These are phyloP conservation scores for Saturnia pavonia DNA, from an alignment of 2,888 invertebrate species.

Conservation along the genomic window DNA sequence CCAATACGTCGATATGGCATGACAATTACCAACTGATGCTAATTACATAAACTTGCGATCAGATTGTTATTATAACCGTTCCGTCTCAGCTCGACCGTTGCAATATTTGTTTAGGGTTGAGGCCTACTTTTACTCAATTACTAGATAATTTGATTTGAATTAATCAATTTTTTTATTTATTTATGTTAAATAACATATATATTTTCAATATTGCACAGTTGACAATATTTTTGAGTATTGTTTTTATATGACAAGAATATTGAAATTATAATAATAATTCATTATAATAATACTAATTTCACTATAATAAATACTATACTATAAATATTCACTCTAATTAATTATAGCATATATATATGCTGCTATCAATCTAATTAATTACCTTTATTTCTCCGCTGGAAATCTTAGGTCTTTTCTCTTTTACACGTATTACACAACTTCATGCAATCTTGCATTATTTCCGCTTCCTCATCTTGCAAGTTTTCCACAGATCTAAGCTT, in stretches of 20 bases:
- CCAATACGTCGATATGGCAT: constrained; percentile 10
- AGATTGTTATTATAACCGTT: not conserved
- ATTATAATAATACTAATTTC: too few species aligned
- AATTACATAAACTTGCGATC: constrained; percentile 2
- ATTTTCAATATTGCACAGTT: too few species aligned
- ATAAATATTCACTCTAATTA: too few species aligned
- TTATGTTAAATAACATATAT: not conserved
- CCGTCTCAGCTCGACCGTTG: not conserved
- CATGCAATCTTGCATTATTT: not conserved
- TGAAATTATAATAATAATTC: too few species aligned
- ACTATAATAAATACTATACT: too few species aligned
- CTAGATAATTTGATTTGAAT: not conserved
- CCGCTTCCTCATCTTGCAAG: not conserved
- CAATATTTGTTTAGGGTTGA: not conserved
- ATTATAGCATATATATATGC: too few species aligned
- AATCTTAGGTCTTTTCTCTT: too few species aligned
- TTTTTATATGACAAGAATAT: too few species aligned
- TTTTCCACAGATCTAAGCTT: not conserved
- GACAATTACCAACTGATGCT: not conserved
- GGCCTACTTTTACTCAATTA: not conserved
- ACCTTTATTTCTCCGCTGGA: too few species aligned
- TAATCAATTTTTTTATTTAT: not conserved
- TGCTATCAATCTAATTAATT: too few species aligned
- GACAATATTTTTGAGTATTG: too few species aligned
- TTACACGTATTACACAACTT: too few species aligned